Evolutionary conservation across 2,113 vertebrate species (phyloP).

Genomic region (Albula goreensis): DNA sequence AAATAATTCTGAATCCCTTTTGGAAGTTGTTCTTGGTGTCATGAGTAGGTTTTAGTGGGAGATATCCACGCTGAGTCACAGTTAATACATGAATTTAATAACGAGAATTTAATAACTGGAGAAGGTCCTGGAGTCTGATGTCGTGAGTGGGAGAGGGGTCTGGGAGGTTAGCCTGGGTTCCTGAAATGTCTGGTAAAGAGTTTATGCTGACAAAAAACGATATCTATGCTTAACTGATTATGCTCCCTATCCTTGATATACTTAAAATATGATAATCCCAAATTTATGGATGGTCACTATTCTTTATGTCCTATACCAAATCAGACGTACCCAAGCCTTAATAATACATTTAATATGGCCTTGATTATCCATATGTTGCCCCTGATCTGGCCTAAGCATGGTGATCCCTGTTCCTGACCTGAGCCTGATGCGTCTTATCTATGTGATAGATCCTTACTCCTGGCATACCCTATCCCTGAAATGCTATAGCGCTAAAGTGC

Average conservation of each 20-base stretch:
- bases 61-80: background rate
- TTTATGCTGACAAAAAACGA: slow-evolving; percentile 12
- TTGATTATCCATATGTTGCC: too few relatives aligned
- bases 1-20: background rate
- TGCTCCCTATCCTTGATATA: too few relatives aligned
- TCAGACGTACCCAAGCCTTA: too few relatives aligned
- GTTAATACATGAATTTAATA: background rate
- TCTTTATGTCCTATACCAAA: too few relatives aligned
- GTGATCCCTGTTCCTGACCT: background rate
- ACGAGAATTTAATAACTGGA: background rate
- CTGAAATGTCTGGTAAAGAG: slow-evolving; percentile 2
- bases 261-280: too few relatives aligned
- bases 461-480: slow-evolving; percentile 4
- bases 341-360: too few relatives aligned
- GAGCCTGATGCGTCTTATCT: background rate
- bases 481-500: background rate
- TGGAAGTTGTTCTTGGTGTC: background rate
- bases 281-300: too few relatives aligned
- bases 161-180: background rate
- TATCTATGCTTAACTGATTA: too few relatives aligned
- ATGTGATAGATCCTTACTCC: background rate
- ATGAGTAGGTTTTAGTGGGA: background rate
- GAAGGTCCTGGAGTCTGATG: background rate
- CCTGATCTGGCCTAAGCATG: background rate
- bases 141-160: background rate